Evolutionary conservation across 2,797 vertebrate genomes (phyloP).

Genomic region (Amblyopsis hoosieri): DNA sequence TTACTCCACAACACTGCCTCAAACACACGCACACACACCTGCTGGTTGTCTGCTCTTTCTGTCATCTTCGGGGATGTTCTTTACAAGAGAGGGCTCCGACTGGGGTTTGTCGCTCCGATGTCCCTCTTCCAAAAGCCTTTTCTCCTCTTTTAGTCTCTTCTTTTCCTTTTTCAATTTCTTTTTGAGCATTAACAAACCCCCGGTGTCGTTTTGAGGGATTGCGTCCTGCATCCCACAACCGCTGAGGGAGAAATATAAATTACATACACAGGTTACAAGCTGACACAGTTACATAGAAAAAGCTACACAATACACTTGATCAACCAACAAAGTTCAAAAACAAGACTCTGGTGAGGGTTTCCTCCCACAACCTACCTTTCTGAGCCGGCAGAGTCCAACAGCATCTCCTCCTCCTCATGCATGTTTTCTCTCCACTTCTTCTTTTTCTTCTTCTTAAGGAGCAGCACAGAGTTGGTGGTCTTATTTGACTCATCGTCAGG

Average conservation of each 20-base stretch:
- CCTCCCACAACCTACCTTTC: slow-evolving; percentile 56
- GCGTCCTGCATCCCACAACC: slow-evolving; percentile 27
- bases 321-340: too few relatives aligned
- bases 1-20: too few relatives aligned
- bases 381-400: slow-evolving; percentile 38
- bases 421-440: slow-evolving; percentile 66
- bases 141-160: slow-evolving; percentile 67
- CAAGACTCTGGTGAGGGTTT: neutral
- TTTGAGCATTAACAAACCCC: slow-evolving; percentile 41
- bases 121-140: slow-evolving; percentile 51
- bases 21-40: slow-evolving; percentile 47
- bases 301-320: too few relatives aligned
- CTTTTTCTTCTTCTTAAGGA: slow-evolving; percentile 28
- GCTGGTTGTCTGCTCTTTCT: slow-evolving; percentile 36
- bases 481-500: slow-evolving; percentile 6
- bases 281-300: too few relatives aligned
- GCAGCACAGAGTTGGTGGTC: slow-evolving; percentile 15
- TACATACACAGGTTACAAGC: neutral
- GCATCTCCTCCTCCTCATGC: slow-evolving; percentile 44
- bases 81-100: slow-evolving; percentile 35
- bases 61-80: slow-evolving; percentile 24
- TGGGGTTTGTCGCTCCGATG: slow-evolving; percentile 12
- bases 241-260: slow-evolving; percentile 20
- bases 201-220: slow-evolving; percentile 15
- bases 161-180: slow-evolving; percentile 69